Conservation (phyloP, 2,797 vertebrate species). For the Crotalus adamanteus region DNA sequence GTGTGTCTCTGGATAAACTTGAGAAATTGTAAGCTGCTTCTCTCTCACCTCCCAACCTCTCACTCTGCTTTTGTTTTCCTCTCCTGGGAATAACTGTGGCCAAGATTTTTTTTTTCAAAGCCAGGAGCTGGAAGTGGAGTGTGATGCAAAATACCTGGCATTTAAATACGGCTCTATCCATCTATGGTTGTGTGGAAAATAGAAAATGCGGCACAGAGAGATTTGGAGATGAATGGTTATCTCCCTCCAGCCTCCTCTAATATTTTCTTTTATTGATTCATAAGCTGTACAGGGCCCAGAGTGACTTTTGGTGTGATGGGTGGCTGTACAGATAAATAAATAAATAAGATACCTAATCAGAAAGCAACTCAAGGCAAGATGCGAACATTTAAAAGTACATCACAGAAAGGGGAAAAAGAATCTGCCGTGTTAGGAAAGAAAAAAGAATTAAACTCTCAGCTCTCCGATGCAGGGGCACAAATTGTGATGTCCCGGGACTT, state of each 20-base stretch:
- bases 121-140: background rate
- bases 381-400: background rate
- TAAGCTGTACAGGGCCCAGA: background rate
- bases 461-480: background rate
- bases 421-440: background rate
- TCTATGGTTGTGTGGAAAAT: background rate
- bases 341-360: background rate
- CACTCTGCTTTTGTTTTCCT: background rate
- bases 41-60: background rate
- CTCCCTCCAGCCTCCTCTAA: background rate
- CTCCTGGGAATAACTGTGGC: background rate
- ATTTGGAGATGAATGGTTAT: background rate
- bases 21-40: slow-evolving; percentile 10
- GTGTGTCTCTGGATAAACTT: slow-evolving; percentile 35
- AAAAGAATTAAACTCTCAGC: background rate
- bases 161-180: background rate
- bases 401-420: background rate
- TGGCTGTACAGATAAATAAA: background rate
- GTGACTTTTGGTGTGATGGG: background rate
- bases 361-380: background rate
- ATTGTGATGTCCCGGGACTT: background rate
- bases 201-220: background rate
- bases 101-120: slow-evolving; percentile 22
- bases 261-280: background rate
- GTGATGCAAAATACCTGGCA: background rate